phyloP scores from a whole-genome alignment of 2,797 vertebrate species.

The Paramormyrops hopkinsi region DNA sequence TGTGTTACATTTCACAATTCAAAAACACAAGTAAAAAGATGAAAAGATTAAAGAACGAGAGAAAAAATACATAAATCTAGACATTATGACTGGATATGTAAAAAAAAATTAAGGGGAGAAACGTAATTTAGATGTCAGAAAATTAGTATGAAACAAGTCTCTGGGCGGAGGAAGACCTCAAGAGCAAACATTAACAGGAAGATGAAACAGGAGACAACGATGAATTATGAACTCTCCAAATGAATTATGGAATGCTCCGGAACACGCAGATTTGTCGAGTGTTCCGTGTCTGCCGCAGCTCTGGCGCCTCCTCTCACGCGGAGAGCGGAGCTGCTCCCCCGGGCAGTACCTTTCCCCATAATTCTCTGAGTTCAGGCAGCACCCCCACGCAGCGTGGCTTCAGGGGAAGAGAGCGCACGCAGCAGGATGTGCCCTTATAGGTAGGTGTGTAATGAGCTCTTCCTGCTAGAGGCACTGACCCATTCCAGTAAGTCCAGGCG shows the following conservation, averaged over 20 bases:
- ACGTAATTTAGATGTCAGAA: neutral
- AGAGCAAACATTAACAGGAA: neutral
- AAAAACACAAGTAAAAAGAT: neutral
- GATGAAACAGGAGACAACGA: neutral
- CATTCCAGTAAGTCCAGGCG: slow-evolving; percentile 20
- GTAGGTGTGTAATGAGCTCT: neutral
- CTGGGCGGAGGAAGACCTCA: neutral
- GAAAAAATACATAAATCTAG: neutral
- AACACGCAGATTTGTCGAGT: neutral
- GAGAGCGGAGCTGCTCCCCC: neutral
- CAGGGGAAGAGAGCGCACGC: neutral
- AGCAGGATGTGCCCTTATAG: neutral
- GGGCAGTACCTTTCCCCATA: neutral
- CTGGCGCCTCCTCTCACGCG: neutral
- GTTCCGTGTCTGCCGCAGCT: neutral
- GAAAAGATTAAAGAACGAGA: neutral
- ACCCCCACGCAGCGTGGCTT: neutral
- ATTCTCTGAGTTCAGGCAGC: neutral
- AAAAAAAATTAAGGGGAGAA: neutral
- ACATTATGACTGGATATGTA: neutral
- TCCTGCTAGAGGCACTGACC: slow-evolving; percentile 6
- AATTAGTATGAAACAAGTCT: neutral
- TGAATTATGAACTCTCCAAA: slow-evolving; percentile 5
- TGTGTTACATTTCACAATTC: neutral
- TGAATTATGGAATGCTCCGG: neutral